phyloP scores from a whole-genome alignment of 2,113 vertebrate genomes.

The Ciconia maguari region DNA sequence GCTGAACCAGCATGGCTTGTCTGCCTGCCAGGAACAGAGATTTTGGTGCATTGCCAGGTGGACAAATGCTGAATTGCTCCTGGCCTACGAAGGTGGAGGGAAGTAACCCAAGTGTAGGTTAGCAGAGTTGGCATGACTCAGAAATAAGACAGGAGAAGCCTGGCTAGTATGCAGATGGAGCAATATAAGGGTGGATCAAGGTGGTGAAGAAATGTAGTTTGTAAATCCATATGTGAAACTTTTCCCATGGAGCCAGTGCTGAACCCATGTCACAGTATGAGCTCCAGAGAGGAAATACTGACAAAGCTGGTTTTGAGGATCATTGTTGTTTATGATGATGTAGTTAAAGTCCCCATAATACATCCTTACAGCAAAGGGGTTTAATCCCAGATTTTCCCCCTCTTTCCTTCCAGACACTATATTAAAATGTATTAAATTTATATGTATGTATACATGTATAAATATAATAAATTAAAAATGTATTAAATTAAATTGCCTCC shows the following conservation, averaged over 20 bases:
- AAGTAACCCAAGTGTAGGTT: neutral
- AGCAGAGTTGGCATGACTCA: neutral
- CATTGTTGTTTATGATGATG: neutral
- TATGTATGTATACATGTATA: too few species aligned
- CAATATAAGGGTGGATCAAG: neutral
- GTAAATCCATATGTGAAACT: neutral
- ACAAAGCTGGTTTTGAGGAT: neutral
- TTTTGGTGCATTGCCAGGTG: conserved; percentile 10
- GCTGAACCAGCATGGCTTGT: neutral
- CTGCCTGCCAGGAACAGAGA: neutral
- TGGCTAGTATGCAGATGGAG: neutral
- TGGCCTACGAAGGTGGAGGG: neutral
- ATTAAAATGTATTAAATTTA: neutral
- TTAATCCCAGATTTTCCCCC: neutral
- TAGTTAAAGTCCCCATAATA: neutral
- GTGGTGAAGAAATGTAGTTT: neutral
- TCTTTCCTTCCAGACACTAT: neutral
- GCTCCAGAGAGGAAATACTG: neutral
- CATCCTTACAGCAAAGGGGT: neutral
- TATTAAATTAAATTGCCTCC: neutral
- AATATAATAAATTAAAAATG: neutral
- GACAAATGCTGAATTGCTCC: conserved; percentile 14
- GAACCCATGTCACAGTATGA: neutral
- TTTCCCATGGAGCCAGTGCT: neutral
- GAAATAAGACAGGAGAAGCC: neutral